Percentiles rank a stretch among this genome's conserved stretches.
These are phyloP conservation scores for Drosophila emarginata DNA, from an alignment of 2,888 invertebrate species.

Conservation along the genomic window DNA sequence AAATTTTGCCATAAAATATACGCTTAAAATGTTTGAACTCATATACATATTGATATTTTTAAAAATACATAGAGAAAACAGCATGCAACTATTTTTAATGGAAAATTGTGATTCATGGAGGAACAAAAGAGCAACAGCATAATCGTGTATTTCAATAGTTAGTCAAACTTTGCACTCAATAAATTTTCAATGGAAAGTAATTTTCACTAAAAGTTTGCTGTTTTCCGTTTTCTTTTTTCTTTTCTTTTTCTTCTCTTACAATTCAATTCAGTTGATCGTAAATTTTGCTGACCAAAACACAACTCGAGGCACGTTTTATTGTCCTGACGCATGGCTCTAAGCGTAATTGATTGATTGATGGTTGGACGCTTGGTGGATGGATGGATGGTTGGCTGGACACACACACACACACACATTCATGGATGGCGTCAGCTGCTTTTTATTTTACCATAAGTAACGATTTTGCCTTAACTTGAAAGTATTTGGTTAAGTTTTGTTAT, in stretches of 20 bases:
- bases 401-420: background rate
- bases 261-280: slow-evolving; percentile 56
- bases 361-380: slow-evolving; percentile 37
- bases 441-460: background rate
- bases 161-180: slow-evolving; percentile 19
- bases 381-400: slow-evolving; percentile 11
- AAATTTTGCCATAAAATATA: too few relatives aligned
- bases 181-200: slow-evolving; percentile 9
- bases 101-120: background rate
- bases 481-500: background rate
- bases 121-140: slow-evolving; percentile 8
- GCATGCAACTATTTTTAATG: slow-evolving; percentile 18
- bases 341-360: slow-evolving; percentile 73
- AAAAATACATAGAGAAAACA: background rate
- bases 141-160: slow-evolving; percentile 6
- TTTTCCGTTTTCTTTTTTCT: slow-evolving; percentile 11
- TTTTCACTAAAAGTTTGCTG: slow-evolving; percentile 8
- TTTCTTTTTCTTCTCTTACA: background rate
- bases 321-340: slow-evolving; percentile 57
- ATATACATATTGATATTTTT: slow-evolving; percentile 18
- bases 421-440: slow-evolving; percentile 2
- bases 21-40: slow-evolving; percentile 4
- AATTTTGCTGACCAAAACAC: slow-evolving; percentile 61
- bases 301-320: slow-evolving; percentile 61
- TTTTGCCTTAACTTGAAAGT: too few relatives aligned